phyloP scores from a whole-genome alignment of 1,140 invertebrate species.

The Rhopalosiphum maidis region DNA sequence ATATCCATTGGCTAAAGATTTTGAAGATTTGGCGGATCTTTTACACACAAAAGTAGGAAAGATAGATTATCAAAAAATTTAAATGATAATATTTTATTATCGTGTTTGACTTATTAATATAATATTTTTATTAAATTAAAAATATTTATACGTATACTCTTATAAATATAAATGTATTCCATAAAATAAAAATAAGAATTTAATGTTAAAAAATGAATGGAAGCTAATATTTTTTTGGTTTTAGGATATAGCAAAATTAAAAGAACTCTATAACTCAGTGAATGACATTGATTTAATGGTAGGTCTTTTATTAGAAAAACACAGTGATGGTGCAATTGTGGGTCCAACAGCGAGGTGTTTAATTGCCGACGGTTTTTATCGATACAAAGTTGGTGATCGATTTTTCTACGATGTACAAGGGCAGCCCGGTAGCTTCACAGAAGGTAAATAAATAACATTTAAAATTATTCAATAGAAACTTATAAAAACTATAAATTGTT shows the following conservation, averaged over 20 bases:
- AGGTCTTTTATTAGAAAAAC: slow-evolving; percentile 79
- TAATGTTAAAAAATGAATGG: background rate
- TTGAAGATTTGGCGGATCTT: slow-evolving; percentile 59
- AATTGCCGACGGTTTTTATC: slow-evolving; percentile 81
- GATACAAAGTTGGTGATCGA: slow-evolving; percentile 76
- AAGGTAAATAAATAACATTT: background rate
- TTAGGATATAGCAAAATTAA: slow-evolving; percentile 65
- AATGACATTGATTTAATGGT: slow-evolving; percentile 84
- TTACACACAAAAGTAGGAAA: slow-evolving; percentile 59
- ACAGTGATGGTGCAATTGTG: slow-evolving; percentile 71
- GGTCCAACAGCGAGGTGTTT: slow-evolving; percentile 87
- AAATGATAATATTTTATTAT: background rate
- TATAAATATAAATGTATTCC: background rate
- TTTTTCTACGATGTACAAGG: slow-evolving; percentile 75
- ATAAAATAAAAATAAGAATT: background rate
- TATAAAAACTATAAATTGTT: background rate
- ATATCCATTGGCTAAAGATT: slow-evolving; percentile 72
- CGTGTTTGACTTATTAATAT: background rate
- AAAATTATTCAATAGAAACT: background rate
- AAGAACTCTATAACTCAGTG: slow-evolving; percentile 68
- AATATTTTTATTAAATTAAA: background rate
- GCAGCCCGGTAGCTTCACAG: slow-evolving; percentile 65
- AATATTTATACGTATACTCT: background rate
- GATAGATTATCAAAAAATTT: background rate
- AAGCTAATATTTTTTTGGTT: background rate